Evolutionary conservation across 2,113 vertebrate species (phyloP), one percentile per base, ranked within the genome.

Genomic region (Mesitornis unicolor): DNA sequence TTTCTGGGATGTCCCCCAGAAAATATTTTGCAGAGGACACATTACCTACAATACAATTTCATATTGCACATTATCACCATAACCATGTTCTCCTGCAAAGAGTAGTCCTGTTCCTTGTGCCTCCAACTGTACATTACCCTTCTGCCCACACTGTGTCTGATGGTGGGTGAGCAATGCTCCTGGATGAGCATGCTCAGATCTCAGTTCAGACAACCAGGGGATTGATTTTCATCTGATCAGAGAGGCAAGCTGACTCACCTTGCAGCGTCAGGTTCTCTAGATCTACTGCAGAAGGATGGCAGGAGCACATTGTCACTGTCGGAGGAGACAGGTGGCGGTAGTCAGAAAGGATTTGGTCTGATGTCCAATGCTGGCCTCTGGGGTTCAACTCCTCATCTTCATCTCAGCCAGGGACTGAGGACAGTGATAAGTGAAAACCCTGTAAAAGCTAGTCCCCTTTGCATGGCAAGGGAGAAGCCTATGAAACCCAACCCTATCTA

Each of bases 301-400:
- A 0, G 11, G 64, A 59, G 9, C 38, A 20, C 1, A 2, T 19
- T 0, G 0, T 36, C n/a, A 3, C 28, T 16, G 43, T 13, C n/a
- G 47, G 29, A 48, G 8, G 6, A 13, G 42, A 70, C 50, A 61
- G 14, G 13, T 35, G 18, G 9, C 24, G 83, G 18, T 9, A 16
- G 25, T 57, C 28, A 36, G 36, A 57, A 33, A 42, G 6, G 19
- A 11, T 67, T 84, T 63, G 50, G 13, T 14, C 45, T 74, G 45
- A 48, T 57, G 14, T 28, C 9, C 7, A 60, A 7, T 0, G 0
- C 22, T 74, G 71, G 36, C 50, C 16, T 56, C 38, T 35, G 51
- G 64, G 6, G 33, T 51, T 84, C 51, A 50, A 0, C 9, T 35
- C 56, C 10, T 13, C 31, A 10, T 24, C 21, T 56, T 21, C 29